Percentiles rank a stretch among this genome's conserved stretches.
These are phyloP conservation scores for Sebastes itinus DNA, from an alignment of 2,797 vertebrate species.

Conservation along the genomic window DNA sequence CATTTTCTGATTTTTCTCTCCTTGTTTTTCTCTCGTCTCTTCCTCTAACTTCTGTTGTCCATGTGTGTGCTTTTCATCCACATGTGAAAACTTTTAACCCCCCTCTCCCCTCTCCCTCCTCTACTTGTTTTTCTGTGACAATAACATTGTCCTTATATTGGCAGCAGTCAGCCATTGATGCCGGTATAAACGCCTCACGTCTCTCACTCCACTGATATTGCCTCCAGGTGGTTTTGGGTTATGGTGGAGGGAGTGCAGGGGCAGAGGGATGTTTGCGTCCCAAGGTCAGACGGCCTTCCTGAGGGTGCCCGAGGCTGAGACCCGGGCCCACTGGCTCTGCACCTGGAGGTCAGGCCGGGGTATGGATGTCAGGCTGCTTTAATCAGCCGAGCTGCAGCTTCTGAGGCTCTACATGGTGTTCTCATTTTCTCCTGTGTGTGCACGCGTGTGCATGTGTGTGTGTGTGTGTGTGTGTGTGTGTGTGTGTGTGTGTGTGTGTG, in stretches of 20 bases:
- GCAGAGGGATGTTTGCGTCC: conserved; percentile 61
- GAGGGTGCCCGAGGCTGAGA: conserved; percentile 58
- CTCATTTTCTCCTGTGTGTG: conserved; percentile 55
- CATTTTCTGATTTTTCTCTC: not conserved
- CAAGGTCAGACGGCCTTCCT: conserved; percentile 71
- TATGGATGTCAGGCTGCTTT: conserved; percentile 78
- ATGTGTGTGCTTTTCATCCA: conserved; percentile 54
- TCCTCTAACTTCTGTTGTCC: conserved; percentile 31
- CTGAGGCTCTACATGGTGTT: conserved; percentile 70
- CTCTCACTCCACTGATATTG: conserved; percentile 42
- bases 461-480: conserved; percentile 19
- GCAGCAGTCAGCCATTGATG: conserved; percentile 5
- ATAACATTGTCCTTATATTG: conserved; percentile 35
- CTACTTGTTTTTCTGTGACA: conserved; percentile 22
- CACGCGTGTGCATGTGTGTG: conserved; percentile 1
- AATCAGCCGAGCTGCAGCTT: conserved; percentile 76
- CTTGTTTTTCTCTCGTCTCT: conserved; percentile 16
- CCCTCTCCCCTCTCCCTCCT: not conserved
- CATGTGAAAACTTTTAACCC: conserved; percentile 57
- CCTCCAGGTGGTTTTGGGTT: conserved; percentile 58
- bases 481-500: not conserved
- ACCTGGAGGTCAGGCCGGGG: conserved; percentile 81
- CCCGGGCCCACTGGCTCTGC: conserved; percentile 63
- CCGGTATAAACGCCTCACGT: conserved; percentile 14
- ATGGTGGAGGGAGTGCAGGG: conserved; percentile 40